Conservation (phyloP, 2,797 vertebrate genomes). For the Chromis chromis region DNA sequence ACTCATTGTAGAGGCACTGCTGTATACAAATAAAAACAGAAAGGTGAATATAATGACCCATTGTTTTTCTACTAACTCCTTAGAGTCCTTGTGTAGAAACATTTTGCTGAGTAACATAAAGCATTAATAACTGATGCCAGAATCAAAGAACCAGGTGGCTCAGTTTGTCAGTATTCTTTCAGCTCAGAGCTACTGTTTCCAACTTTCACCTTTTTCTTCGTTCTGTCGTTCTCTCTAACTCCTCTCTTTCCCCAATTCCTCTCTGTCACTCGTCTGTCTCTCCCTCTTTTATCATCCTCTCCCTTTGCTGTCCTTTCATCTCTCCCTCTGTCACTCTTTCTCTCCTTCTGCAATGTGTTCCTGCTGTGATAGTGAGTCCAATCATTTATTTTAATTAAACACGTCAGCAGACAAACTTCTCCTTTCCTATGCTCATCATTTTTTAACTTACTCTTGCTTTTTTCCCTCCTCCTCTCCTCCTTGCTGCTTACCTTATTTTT, state of each 20-base stretch:
- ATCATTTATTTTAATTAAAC: conserved; percentile 77
- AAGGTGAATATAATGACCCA: conserved; percentile 17
- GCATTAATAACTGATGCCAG: conserved; percentile 40
- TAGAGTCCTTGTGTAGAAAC: conserved; percentile 10
- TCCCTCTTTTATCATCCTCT: conserved; percentile 60
- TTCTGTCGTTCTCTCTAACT: conserved; percentile 13
- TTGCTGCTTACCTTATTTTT: conserved; percentile 64
- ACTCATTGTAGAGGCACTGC: conserved; percentile 1
- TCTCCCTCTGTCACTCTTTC: conserved; percentile 62
- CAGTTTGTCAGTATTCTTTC: conserved; percentile 43
- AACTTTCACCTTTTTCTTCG: conserved; percentile 52
- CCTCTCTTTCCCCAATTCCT: conserved; percentile 30
- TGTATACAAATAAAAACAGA: conserved; percentile 31
- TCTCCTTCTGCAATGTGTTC: conserved; percentile 64
- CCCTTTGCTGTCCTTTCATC: conserved; percentile 62
- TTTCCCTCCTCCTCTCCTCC: conserved; percentile 61
- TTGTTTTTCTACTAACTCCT: conserved; percentile 19
- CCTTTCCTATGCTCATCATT: conserved; percentile 69
- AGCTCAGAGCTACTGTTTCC: conserved; percentile 27
- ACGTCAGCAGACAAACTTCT: conserved; percentile 60
- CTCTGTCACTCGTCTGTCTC: conserved; percentile 55
- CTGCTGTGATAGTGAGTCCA: conserved; percentile 72
- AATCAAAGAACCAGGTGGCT: conserved; percentile 47
- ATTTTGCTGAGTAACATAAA: conserved; percentile 28
- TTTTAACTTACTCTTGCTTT: conserved; percentile 57